Conservation (phyloP, 2,113 vertebrate genomes). For the Pomatostomus ruficeps region DNA sequence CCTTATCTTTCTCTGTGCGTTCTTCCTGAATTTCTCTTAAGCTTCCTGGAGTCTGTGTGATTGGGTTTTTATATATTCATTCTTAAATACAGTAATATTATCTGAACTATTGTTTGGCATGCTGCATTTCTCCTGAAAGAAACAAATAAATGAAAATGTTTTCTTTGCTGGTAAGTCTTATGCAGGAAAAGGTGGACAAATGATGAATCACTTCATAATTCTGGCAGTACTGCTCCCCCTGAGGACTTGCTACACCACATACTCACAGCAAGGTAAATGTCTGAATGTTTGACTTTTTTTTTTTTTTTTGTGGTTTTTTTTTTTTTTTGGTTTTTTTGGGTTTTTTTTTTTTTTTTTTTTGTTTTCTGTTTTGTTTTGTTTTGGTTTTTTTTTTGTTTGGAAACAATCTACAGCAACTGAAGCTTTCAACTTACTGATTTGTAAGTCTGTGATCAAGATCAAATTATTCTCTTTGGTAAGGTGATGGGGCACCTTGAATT, state of each 20-base stretch:
- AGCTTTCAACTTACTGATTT: neutral
- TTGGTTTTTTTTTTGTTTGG: no score
- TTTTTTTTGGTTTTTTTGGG: no score
- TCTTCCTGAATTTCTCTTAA: neutral
- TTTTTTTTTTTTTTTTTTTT: no score
- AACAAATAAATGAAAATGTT: neutral
- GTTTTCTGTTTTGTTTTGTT: no score
- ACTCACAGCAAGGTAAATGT: slow-evolving; percentile 59
- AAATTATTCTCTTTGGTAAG: neutral
- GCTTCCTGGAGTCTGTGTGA: neutral
- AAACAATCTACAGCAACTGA: neutral
- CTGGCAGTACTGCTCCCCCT: neutral
- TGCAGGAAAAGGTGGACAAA: slow-evolving; percentile 33
- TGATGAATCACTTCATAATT: slow-evolving; percentile 53
- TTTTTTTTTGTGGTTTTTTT: no score
- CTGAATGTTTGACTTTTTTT: neutral
- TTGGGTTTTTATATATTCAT: neutral
- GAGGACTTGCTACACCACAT: neutral
- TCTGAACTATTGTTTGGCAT: neutral
- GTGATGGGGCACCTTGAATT: neutral
- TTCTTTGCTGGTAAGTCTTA: slow-evolving; percentile 10
- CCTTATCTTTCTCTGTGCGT: neutral
- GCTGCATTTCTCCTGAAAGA: neutral
- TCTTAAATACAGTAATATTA: neutral
- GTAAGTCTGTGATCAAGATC: neutral